phyloP scores from a whole-genome alignment of 2,113 vertebrate genomes.

The Gorsachius goisagi region DNA sequence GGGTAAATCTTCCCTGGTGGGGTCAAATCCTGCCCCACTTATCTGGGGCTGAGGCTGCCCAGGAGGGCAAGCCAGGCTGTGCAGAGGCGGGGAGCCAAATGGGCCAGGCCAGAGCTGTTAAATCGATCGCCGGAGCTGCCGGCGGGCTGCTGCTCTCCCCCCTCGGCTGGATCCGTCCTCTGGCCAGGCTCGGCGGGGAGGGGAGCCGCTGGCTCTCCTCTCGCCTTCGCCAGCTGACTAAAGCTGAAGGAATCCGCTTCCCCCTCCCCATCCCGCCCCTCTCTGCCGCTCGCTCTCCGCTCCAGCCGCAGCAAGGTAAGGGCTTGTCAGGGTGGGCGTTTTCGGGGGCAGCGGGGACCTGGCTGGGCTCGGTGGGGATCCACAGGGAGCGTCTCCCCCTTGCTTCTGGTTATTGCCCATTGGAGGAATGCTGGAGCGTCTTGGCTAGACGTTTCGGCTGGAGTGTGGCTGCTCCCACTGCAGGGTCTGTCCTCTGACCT shows the following conservation, averaged over 20 bases:
- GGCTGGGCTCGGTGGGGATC: background rate
- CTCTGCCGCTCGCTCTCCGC: rapidly evolving
- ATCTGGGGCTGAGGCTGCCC: background rate
- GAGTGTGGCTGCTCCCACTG: background rate
- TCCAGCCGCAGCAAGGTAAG: background rate
- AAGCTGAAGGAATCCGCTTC: constrained; percentile 35
- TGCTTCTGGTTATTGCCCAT: background rate
- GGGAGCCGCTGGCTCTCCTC: background rate
- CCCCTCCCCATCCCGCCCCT: background rate
- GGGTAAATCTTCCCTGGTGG: background rate
- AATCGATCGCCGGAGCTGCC: constrained; percentile 11
- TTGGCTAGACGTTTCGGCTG: background rate
- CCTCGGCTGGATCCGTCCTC: background rate
- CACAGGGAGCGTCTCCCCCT: background rate
- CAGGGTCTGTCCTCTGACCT: constrained; percentile 29
- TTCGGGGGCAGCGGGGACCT: background rate
- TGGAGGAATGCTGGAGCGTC: background rate
- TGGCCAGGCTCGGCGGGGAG: background rate
- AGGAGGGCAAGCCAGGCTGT: background rate
- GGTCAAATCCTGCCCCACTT: background rate
- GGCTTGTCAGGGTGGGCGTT: background rate
- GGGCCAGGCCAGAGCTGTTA: constrained; percentile 30
- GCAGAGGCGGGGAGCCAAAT: background rate
- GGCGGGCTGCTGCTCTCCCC: background rate
- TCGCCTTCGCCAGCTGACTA: constrained; percentile 20